These are phyloP conservation scores for Sterna hirundo DNA, from an alignment of 2,113 vertebrate species.

Conservation along the genomic window DNA sequence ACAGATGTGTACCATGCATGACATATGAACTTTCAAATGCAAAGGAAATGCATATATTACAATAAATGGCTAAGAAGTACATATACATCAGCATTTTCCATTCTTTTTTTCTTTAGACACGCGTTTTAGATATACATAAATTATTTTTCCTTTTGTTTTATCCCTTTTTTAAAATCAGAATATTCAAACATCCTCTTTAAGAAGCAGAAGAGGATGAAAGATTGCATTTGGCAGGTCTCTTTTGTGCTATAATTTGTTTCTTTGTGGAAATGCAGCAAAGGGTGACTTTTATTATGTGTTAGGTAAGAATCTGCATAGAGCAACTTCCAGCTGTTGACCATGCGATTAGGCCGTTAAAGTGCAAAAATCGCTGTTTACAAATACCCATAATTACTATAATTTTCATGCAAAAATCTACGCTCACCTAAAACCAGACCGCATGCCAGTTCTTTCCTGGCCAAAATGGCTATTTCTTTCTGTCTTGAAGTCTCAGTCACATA, in stretches of 20 bases:
- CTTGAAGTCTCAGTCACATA: constrained; percentile 63
- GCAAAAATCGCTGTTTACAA: constrained; percentile 63
- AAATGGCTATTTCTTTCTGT: constrained; percentile 68
- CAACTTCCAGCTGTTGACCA: constrained; percentile 63
- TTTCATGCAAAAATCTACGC: constrained; percentile 60
- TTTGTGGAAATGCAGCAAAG: constrained; percentile 61
- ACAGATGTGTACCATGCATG: constrained; percentile 29
- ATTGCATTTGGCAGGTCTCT: constrained; percentile 32
- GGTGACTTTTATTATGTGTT: constrained; percentile 65
- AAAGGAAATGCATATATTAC: not conserved
- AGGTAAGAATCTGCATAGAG: constrained; percentile 60
- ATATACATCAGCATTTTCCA: constrained; percentile 16
- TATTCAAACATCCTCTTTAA: constrained; percentile 37
- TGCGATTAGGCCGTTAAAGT: constrained; percentile 57
- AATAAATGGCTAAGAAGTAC: not conserved
- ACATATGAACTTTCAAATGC: constrained; percentile 34
- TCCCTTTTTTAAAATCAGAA: constrained; percentile 5
- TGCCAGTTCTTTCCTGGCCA: constrained; percentile 53
- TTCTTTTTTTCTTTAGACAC: not conserved
- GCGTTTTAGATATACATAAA: not conserved
- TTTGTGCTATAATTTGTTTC: constrained; percentile 52
- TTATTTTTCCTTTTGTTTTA: constrained; percentile 36
- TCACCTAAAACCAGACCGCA: constrained; percentile 53
- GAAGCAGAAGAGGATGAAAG: constrained; percentile 49
- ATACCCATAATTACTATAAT: constrained; percentile 68